Evolutionary conservation across 2,797 vertebrate genomes (phyloP), one percentile per base, ranked within the genome.

Genomic region (Babyrousa celebensis): DNA sequence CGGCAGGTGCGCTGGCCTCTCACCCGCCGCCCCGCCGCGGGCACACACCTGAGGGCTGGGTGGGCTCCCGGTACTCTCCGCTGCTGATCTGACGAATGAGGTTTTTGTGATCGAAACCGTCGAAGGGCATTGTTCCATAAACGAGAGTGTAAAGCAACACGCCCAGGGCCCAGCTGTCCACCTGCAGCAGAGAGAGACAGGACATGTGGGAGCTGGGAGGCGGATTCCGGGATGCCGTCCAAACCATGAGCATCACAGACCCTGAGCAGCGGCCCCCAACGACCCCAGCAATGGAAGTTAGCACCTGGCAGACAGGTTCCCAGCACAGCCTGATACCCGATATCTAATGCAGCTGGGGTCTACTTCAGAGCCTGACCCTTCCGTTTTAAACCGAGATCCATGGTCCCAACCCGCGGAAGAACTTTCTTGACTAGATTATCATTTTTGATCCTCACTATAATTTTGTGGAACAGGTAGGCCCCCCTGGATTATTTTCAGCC

Each of bases 101-200:
- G 99, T 99, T 99, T 98, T 99, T 99, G 98, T 99, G 99, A 99
- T 99, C 99, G 15, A 99, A 99, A 93, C 99, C 99, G 97, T 99
- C 99, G 92, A 99, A 99, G 40, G 99, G 99, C 99, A 99, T 99
- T 0, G 99, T 99, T 98, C 99, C 99, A 43, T 99, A 99, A 97
- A 99, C 99, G 94, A 99, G 99, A 74, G 99, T 99, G 98, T 99
- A 99, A 98, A 99, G 99, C 98, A 99, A 98, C 95, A 99, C 99
- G 58, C 99, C 99, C n/a, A 99, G 99, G 94, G 99, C 99, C 99
- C 99, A 99, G 99, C 99, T 99, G 98, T 99, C 99, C 98, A 99
- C 99, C 99, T 99, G 97, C 89, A 98, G 97, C 62, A 96, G 80
- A 98, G 84, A 96, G 82, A 98, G 93, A 98, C n/a, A 90, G 97